Evolutionary conservation across 2,797 vertebrate genomes (phyloP).

Genomic region (Gobio occitaniae): DNA sequence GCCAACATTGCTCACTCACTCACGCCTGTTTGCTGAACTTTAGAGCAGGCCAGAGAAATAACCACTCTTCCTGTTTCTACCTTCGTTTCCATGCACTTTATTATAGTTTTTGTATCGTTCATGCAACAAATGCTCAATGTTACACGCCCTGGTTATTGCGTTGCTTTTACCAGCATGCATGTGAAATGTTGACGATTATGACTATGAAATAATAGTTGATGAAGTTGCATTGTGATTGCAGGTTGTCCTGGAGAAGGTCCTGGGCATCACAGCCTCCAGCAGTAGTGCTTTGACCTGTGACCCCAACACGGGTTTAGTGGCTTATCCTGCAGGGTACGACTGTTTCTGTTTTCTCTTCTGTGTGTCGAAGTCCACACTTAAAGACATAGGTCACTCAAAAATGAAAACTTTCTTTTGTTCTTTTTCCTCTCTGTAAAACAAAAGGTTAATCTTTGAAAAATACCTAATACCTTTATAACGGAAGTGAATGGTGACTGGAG

Average conservation of each 20-base stretch:
- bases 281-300: slow-evolving; percentile 85
- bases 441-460: neutral
- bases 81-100: neutral
- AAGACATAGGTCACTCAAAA: neutral
- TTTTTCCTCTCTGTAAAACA: neutral
- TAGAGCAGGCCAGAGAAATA: neutral
- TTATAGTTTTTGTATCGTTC: neutral
- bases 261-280: slow-evolving; percentile 83
- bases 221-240: slow-evolving; percentile 59
- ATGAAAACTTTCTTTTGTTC: neutral
- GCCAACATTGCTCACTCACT: neutral
- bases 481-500: neutral
- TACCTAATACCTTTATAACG: neutral
- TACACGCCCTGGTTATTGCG: neutral
- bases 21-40: slow-evolving; percentile 1
- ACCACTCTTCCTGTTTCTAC: slow-evolving; percentile 6
- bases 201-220: neutral
- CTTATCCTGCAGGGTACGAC: slow-evolving; percentile 88
- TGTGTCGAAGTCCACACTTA: neutral
- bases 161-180: neutral
- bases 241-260: slow-evolving; percentile 86
- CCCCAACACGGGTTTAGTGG: slow-evolving; percentile 82
- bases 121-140: neutral
- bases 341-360: neutral
- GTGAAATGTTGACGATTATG: too few relatives aligned